A percentile compares a stretch with the other conserved stretches of the same genome.
Evolutionary conservation across 2,797 vertebrate genomes (phyloP).

Genomic region (Chelonia mydas): DNA sequence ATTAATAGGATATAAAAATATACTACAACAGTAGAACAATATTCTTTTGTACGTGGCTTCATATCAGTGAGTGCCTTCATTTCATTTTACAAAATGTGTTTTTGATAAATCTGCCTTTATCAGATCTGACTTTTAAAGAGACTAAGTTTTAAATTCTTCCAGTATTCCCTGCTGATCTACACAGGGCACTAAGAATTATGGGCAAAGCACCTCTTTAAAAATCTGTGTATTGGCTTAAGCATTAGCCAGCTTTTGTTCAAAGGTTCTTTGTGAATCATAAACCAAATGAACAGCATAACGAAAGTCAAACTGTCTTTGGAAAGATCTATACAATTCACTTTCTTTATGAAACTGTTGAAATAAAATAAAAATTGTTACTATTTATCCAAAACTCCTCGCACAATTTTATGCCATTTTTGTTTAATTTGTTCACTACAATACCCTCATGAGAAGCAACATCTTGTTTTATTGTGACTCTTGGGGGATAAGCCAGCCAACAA

Average conservation of each 20-base stretch:
- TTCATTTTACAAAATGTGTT: constrained; percentile 29
- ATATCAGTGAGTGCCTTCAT: neutral
- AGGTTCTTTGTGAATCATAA: constrained; percentile 74
- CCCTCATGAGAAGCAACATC: neutral
- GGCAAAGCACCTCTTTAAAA: constrained; percentile 64
- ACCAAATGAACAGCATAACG: constrained; percentile 63
- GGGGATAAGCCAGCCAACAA: neutral
- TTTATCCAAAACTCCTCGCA: constrained; percentile 28
- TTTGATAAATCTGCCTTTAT: constrained; percentile 51
- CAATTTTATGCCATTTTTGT: neutral
- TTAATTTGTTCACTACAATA: neutral
- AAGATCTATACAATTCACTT: constrained; percentile 19
- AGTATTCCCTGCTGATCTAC: constrained; percentile 44
- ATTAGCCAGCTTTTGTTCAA: constrained; percentile 52
- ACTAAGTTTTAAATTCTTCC: constrained; percentile 33
- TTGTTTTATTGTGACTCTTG: neutral
- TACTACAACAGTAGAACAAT: neutral
- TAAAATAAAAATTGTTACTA: constrained; percentile 58
- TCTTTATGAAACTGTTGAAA: constrained; percentile 1
- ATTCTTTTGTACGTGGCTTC: neutral
- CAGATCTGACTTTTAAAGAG: constrained; percentile 66
- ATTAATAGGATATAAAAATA: neutral
- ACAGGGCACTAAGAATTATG: constrained; percentile 54
- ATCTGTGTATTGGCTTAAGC: constrained; percentile 57
- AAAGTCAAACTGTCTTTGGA: constrained; percentile 52